Conservation (phyloP, 2,113 vertebrate species). For the Cygnus buccinator region DNA sequence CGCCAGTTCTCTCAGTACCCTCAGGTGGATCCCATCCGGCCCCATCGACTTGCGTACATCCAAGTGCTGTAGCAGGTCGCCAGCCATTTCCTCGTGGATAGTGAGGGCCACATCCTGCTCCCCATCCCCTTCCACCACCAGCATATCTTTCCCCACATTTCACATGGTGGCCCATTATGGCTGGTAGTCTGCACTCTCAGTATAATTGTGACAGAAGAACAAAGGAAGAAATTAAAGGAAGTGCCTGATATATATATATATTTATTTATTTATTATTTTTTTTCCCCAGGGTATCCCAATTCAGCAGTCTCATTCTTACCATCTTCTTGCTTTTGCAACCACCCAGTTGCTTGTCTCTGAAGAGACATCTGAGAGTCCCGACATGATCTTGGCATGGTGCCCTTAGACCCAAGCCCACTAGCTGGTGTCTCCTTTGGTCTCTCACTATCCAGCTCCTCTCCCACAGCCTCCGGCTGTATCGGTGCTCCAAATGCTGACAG, state of each 20-base stretch:
- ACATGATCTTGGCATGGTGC: background rate
- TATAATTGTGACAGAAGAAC: background rate
- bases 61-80: too few relatives aligned
- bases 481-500: background rate
- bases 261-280: background rate
- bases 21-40: too few relatives aligned
- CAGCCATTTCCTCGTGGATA: too few relatives aligned
- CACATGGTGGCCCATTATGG: background rate
- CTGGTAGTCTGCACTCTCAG: background rate
- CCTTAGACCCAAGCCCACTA: background rate
- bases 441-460: background rate
- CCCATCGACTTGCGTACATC: too few relatives aligned
- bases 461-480: background rate
- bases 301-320: background rate
- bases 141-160: background rate
- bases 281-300: background rate
- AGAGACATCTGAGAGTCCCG: background rate
- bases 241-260: background rate
- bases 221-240: background rate
- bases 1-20: too few relatives aligned
- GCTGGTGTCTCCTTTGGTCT: background rate
- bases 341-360: background rate
- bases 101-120: too few relatives aligned
- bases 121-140: too few relatives aligned
- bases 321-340: background rate